These are phyloP conservation scores for Rhopalosiphum maidis DNA, from an alignment of 1,140 invertebrate genomes.

Conservation along the genomic window DNA sequence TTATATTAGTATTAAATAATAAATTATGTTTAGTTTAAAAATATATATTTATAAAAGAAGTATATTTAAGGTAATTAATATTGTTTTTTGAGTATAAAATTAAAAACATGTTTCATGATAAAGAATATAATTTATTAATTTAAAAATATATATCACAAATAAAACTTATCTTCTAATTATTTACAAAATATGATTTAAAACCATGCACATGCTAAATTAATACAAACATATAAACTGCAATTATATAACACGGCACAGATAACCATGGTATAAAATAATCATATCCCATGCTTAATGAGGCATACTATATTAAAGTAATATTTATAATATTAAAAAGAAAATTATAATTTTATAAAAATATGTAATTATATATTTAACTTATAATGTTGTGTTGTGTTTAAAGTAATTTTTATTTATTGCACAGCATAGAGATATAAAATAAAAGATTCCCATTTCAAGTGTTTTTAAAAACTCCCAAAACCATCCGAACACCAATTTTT, in stretches of 20 bases:
- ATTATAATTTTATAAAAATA: not conserved
- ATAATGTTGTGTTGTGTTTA: not conserved
- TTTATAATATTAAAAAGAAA: not conserved
- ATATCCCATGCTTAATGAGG: not conserved
- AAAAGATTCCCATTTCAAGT: not conserved
- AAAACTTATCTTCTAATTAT: not conserved
- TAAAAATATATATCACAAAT: not conserved
- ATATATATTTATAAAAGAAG: not conserved
- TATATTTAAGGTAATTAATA: too few relatives aligned
- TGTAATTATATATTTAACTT: not conserved
- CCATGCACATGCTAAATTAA: conserved; percentile 37
- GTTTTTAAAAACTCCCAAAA: conserved; percentile 1
- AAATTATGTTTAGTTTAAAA: not conserved
- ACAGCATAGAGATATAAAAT: not conserved
- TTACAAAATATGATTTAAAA: not conserved
- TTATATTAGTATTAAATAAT: not conserved
- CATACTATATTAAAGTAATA: not conserved
- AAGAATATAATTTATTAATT: not conserved
- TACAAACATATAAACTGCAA: not conserved
- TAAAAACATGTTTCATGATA: not conserved
- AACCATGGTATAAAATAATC: not conserved
- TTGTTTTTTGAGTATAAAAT: not conserved
- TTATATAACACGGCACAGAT: too few relatives aligned
- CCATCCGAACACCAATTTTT: conserved; percentile 58
- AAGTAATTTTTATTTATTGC: conserved; percentile 17